phyloP scores from a whole-genome alignment of 2,888 invertebrate genomes.

The Brachyptera putata region DNA sequence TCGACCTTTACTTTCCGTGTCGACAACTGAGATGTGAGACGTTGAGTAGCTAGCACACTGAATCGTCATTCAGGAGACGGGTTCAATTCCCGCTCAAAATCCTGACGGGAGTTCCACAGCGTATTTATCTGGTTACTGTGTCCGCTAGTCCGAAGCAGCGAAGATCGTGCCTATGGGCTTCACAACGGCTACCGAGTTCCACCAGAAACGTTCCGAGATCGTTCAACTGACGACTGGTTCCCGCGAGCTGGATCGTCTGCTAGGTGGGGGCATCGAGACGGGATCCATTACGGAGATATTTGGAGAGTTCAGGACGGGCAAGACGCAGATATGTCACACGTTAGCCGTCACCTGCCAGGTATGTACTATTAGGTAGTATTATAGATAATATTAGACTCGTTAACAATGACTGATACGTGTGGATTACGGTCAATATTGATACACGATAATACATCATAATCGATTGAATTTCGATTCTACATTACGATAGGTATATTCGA shows the following conservation, averaged over 20 bases:
- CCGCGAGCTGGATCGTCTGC: conserved; percentile 83
- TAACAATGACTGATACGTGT: too few species aligned
- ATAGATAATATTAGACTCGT: neutral
- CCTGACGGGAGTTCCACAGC: too few species aligned
- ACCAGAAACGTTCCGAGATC: conserved; percentile 91
- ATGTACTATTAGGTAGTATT: conserved; percentile 33
- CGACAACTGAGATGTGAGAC: too few species aligned
- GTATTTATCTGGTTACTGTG: too few species aligned
- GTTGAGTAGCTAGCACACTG: too few species aligned
- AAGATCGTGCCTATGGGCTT: conserved; percentile 98
- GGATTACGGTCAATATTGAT: too few species aligned
- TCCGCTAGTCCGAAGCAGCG: conserved; percentile 71
- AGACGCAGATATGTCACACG: conserved; percentile 95
- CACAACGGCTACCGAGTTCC: conserved; percentile 94
- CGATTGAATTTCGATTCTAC: too few species aligned
- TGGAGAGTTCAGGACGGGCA: conserved; percentile 97
- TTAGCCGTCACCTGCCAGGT: conserved; percentile 96
- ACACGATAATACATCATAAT: too few species aligned
- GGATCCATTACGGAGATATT: conserved; percentile 98
- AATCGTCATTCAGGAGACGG: too few species aligned
- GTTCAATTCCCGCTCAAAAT: too few species aligned
- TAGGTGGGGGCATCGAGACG: conserved; percentile 96
- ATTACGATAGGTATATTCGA: too few species aligned
- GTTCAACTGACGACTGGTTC: conserved; percentile 94
- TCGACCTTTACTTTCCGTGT: too few species aligned